Base-by-base conservation (phyloP, 2,113 vertebrate genomes). In the Gobius niger region DNA sequence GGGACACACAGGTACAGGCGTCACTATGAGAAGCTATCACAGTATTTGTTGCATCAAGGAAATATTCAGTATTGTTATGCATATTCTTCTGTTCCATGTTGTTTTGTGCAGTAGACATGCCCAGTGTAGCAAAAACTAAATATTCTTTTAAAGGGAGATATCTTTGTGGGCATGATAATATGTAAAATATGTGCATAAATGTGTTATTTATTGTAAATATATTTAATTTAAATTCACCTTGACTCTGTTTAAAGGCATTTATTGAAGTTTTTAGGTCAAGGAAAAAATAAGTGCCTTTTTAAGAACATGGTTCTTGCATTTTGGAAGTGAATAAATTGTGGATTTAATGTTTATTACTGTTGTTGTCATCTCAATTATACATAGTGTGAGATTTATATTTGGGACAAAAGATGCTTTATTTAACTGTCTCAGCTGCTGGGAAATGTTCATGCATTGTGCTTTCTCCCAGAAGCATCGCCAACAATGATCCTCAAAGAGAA, bases 161-260 rank as follows among this genome's bases (percentile, higher is more conserved):
- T 84, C 40, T 69, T 53, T 78, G 67, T 69, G 76, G 83, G 78
- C 83, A 88, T 78, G 78, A 72, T 75, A 69, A 69, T 68, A 65
- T 87, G 86, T 85, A 85, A 87, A 86, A 80, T 34, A 82, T 86
- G 68, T 88, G 84, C 89, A 90, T 84, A 89, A 87, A 86, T 78
- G 87, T 87, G 85, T 80, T 92, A 93, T 93, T 93, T 94, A 93
- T 92, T 93, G 87, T 93, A 90, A 87, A 87, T 91, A 92, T 93
- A 93, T 94, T 93, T 94, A 93, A 93, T 91, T 91, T 87, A 88
- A 82, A 67, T 85, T 76, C 68, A 74, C 75, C 74, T 79, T 84
- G 72, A 72, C 82, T 83, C 74, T 86, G 85, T 85, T 85, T 73
- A 81, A 80, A 77, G 82, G 74, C 71, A 70, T 82, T 82, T 81